Evolutionary conservation across 2,113 vertebrate genomes (phyloP), one percentile per base, ranked within the genome.

Genomic region (Brevimyrus niger): DNA sequence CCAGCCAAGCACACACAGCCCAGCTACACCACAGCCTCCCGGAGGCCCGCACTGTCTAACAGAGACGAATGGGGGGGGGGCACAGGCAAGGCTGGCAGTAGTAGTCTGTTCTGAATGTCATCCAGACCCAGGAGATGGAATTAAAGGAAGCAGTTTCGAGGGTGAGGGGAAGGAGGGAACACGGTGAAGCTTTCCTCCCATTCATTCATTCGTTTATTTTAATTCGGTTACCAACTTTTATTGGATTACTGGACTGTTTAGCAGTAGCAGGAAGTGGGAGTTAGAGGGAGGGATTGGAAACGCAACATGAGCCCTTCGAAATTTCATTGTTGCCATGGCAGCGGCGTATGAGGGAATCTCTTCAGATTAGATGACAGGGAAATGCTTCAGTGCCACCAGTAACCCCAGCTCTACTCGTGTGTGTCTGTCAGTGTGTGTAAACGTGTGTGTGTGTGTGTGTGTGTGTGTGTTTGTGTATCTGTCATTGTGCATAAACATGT

Each of bases 51-150:
- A 46, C 48, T 35, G 0, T 38, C 13, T 48, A 19, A 48, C 4
- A 3, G 31, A 55, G 87, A 90, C 89, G 82, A 87, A 91, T 90
- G 89, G 89, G 88, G 89, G 91, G 87, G 89, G 92, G 91, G 90
- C 65, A 1, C 15, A 42, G 82, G 65, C 94, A 94, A 94, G 89
- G 93, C 93, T 92, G 91, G 92, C 92, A 92, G 92, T 94, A 94
- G 95, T 93, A 93, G 92, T 90, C 91, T 91, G 92, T 93, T 92
- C 91, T 92, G 93, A 93, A 93, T 94, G 92, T 91, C 93, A 93
- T 92, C 91, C 91, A 83, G 90, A 91, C 89, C 91, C 90, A 91
- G 91, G 92, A 94, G 95, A 96, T 95, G 91, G 84, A 95, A 96
- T 96, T 94, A 96, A 92, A 91, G 88, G 87, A 90, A 35, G 86